Evolutionary conservation across 2,888 invertebrate genomes (phyloP).

Genomic region (Drosophila acutilabella): DNA sequence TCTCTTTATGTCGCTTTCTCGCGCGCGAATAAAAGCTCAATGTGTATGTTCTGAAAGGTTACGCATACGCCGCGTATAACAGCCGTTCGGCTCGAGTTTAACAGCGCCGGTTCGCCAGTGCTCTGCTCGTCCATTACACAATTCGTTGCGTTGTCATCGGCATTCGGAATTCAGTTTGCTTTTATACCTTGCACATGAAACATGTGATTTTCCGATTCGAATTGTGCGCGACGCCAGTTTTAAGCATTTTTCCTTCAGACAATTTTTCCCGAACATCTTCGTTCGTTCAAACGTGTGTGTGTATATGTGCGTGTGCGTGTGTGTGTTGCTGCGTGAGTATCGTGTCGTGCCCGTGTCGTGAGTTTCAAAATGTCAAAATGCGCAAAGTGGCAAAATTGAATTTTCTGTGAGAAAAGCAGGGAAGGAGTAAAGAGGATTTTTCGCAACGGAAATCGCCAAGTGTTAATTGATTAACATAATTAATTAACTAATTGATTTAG

Average conservation of each 20-base stretch:
- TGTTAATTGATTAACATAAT: constrained; percentile 46
- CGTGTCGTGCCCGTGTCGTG: constrained; percentile 33
- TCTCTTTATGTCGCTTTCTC: not conserved
- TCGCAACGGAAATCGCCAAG: constrained; percentile 56
- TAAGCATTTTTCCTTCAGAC: constrained; percentile 53
- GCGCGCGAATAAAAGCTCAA: constrained; percentile 35
- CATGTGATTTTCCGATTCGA: constrained; percentile 73
- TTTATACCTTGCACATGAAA: constrained; percentile 82
- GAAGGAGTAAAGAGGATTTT: constrained; percentile 10
- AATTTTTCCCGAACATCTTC: constrained; percentile 48
- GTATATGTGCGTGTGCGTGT: constrained; percentile 25
- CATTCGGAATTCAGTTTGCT: constrained; percentile 76
- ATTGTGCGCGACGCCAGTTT: constrained; percentile 60
- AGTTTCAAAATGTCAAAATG: constrained; percentile 40
- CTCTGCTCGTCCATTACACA: constrained; percentile 22
- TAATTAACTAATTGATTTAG: constrained; percentile 29
- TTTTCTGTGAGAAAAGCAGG: constrained; percentile 1
- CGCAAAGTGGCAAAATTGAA: constrained; percentile 22
- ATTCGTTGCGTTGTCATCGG: constrained; percentile 16
- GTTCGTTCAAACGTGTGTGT: constrained; percentile 28
- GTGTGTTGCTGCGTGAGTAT: constrained; percentile 24
- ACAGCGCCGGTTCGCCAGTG: constrained; percentile 28
- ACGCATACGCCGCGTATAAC: constrained; percentile 51
- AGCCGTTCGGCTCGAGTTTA: constrained; percentile 23
- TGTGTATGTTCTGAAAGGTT: constrained; percentile 34